Conservation (phyloP, 1,140 invertebrate genomes). For the Sminthurides bifidus region DNA sequence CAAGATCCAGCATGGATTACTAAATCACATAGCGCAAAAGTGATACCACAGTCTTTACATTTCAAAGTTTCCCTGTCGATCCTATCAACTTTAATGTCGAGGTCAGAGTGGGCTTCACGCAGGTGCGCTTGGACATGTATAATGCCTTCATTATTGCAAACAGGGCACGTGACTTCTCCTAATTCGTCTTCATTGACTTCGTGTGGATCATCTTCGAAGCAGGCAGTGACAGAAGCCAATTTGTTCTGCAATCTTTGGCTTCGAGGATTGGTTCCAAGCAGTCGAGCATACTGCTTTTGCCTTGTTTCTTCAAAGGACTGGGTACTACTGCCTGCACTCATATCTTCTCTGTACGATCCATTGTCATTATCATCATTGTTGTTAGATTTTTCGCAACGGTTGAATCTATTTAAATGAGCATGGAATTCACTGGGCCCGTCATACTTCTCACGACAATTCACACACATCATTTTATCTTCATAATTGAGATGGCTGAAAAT, state of each 20-base stretch:
- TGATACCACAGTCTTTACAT: slow-evolving; percentile 22
- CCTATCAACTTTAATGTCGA: slow-evolving; percentile 17
- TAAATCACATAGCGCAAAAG: slow-evolving; percentile 24
- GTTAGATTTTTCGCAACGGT: not conserved
- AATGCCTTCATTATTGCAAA: slow-evolving; percentile 18
- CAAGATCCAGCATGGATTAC: slow-evolving; percentile 21
- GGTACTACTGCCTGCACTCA: not conserved
- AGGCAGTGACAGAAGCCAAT: slow-evolving; percentile 1
- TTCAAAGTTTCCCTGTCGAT: slow-evolving; percentile 7
- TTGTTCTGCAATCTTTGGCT: slow-evolving; percentile 22
- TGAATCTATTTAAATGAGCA: slow-evolving; percentile 7
- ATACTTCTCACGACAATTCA: slow-evolving; percentile 16
- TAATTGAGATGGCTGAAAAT: slow-evolving; percentile 7
- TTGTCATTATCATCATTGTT: not conserved
- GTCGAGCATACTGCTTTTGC: not conserved
- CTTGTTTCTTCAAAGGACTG: not conserved
- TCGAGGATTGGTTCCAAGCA: slow-evolving; percentile 10
- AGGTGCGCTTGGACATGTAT: slow-evolving; percentile 18
- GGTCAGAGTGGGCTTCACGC: slow-evolving; percentile 13
- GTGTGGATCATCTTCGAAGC: not conserved
- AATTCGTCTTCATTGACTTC: slow-evolving; percentile 10
- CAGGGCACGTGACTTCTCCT: slow-evolving; percentile 15
- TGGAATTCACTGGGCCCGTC: slow-evolving; percentile 7
- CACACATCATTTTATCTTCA: slow-evolving; percentile 17
- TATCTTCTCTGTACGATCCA: not conserved